phyloP scores from a whole-genome alignment of 2,888 invertebrate genomes.

The Petrophora chlorosata region DNA sequence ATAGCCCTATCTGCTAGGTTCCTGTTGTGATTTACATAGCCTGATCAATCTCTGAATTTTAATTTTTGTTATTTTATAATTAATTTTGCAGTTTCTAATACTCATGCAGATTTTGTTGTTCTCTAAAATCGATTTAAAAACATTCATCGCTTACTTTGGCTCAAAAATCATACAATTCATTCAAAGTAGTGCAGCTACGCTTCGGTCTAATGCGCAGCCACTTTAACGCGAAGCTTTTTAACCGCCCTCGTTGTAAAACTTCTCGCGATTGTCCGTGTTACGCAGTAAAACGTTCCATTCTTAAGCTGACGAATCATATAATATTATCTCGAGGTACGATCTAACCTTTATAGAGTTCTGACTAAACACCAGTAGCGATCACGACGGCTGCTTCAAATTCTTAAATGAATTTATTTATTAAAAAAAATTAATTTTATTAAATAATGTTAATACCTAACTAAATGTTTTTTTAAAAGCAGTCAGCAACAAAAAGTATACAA shows the following conservation, averaged over 20 bases:
- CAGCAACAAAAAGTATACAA: too few species aligned
- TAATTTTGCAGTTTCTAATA: too few species aligned
- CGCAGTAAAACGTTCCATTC: constrained; percentile 77
- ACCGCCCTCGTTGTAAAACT: constrained; percentile 78
- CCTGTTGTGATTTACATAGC: too few species aligned
- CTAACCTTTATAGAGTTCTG: constrained; percentile 50
- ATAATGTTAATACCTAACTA: too few species aligned
- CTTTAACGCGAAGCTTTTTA: constrained; percentile 74
- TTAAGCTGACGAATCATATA: constrained; percentile 63
- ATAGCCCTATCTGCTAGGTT: too few species aligned
- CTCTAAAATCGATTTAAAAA: too few species aligned
- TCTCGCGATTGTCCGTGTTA: constrained; percentile 78
- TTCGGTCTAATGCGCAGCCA: constrained; percentile 53
- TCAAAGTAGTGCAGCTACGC: constrained; percentile 18
- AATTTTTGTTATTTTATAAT: too few species aligned
- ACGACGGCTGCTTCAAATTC: background rate
- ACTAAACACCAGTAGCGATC: constrained; percentile 3
- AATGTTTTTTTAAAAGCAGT: too few species aligned
- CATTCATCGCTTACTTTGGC: too few species aligned
- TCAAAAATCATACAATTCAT: background rate
- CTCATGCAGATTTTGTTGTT: too few species aligned
- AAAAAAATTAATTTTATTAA: too few species aligned
- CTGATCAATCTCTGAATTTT: too few species aligned
- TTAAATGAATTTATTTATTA: background rate
- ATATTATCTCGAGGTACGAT: constrained; percentile 54